These are phyloP conservation scores for Limonius californicus DNA, from an alignment of 1,140 invertebrate species.

Conservation along the genomic window DNA sequence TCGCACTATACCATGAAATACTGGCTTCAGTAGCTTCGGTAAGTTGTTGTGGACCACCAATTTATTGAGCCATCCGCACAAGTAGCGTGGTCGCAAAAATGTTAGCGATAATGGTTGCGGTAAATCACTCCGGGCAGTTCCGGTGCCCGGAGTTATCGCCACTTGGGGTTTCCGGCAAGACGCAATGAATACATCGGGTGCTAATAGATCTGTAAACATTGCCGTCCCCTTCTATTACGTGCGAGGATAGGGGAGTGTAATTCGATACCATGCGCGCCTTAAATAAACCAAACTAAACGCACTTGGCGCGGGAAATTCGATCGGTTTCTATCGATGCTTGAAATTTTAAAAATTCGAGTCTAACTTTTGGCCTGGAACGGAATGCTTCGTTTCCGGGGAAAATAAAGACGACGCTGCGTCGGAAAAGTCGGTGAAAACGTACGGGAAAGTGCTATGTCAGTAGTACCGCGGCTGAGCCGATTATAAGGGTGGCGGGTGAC, in stretches of 20 bases:
- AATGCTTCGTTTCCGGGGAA: too few species aligned
- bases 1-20: too few species aligned
- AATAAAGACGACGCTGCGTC: neutral
- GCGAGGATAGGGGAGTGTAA: neutral
- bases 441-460: conserved; percentile 24
- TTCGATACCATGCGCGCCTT: neutral
- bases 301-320: too few species aligned
- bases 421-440: conserved; percentile 15
- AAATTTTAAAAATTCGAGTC: too few species aligned
- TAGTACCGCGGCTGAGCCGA: conserved; percentile 25
- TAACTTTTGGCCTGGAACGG: too few species aligned
- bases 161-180: conserved; percentile 10
- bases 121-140: too few species aligned
- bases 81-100: too few species aligned
- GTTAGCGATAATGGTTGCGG: too few species aligned
- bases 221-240: neutral
- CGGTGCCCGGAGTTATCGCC: neutral
- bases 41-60: too few species aligned
- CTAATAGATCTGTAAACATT: conserved; percentile 14
- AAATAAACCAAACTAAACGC: neutral
- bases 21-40: too few species aligned
- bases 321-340: too few species aligned
- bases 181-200: conserved; percentile 2
- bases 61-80: too few species aligned
- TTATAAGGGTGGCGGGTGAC: conserved; percentile 30